Percentiles rank a stretch among this genome's conserved stretches.
phyloP scores from a whole-genome alignment of 2,888 invertebrate species.

The Melipona beecheii region DNA sequence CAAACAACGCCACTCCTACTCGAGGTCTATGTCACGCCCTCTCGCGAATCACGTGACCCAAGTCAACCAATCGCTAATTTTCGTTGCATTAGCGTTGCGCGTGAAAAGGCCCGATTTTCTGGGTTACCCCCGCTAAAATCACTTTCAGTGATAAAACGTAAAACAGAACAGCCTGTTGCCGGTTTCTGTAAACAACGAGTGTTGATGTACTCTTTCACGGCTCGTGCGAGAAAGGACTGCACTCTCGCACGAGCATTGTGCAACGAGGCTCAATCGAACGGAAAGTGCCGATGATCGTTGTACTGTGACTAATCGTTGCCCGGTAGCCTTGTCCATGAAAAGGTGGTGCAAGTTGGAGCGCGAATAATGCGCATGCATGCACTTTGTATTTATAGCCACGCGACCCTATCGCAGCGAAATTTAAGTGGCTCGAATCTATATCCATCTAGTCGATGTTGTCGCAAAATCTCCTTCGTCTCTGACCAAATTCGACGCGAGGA shows the following conservation, averaged over 20 bases:
- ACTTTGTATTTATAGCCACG: constrained; percentile 56
- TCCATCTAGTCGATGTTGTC: background rate
- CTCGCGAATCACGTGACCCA: no score
- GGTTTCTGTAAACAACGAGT: constrained; percentile 6
- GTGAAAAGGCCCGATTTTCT: no score
- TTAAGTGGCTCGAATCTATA: constrained; percentile 36
- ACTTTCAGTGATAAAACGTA: no score
- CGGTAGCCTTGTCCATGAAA: constrained; percentile 62
- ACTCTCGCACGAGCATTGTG: constrained; percentile 30
- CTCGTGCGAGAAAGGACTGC: constrained; percentile 15
- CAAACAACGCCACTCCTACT: no score
- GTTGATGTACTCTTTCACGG: constrained; percentile 35
- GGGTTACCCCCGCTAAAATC: no score
- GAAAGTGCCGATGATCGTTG: constrained; percentile 50
- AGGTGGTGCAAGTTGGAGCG: constrained; percentile 60
- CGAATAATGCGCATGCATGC: constrained; percentile 59
- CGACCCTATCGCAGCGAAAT: constrained; percentile 44
- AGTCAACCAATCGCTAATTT: no score
- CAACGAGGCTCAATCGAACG: constrained; percentile 47
- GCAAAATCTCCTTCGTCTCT: background rate
- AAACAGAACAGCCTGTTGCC: background rate
- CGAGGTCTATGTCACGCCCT: no score
- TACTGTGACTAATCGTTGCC: constrained; percentile 51
- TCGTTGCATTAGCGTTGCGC: no score
- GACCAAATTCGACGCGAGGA: background rate